Conservation (phyloP, 2,797 vertebrate genomes). For the Okamejei kenojei region DNA sequence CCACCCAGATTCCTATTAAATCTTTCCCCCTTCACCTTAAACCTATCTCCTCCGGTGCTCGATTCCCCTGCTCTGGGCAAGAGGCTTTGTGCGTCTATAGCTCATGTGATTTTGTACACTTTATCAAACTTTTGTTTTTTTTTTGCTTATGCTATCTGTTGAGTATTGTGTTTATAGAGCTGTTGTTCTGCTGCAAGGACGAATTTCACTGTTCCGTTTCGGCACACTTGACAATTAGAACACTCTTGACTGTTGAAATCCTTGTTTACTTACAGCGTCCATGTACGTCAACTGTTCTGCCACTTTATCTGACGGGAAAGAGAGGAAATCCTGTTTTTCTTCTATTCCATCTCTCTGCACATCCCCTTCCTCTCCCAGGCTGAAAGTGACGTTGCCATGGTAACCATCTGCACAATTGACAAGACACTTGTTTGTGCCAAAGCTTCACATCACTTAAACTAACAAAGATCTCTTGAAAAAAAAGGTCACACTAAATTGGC, state of each 20-base stretch:
- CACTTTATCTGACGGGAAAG: slow-evolving; percentile 74
- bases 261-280: slow-evolving; percentile 71
- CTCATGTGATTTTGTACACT: too few species aligned
- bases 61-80: too few species aligned
- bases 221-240: too few species aligned
- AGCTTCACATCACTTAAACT: background rate
- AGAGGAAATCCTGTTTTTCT: slow-evolving; percentile 66
- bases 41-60: too few species aligned
- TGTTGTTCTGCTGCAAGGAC: too few species aligned
- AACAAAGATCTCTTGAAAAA: background rate
- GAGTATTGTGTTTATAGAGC: too few species aligned
- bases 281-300: slow-evolving; percentile 92
- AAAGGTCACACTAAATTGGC: background rate
- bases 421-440: slow-evolving; percentile 41
- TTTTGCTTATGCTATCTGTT: too few species aligned
- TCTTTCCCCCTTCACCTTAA: too few species aligned
- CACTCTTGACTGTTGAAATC: background rate
- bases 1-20: too few species aligned
- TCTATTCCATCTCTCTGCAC: slow-evolving; percentile 61
- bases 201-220: too few species aligned
- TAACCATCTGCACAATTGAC: slow-evolving; percentile 61
- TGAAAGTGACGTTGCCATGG: slow-evolving; percentile 57
- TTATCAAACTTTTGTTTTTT: too few species aligned
- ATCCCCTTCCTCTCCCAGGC: slow-evolving; percentile 71
- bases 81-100: too few species aligned